Evolutionary conservation across 2,113 vertebrate genomes (phyloP).

Genomic region (Lathamus discolor): DNA sequence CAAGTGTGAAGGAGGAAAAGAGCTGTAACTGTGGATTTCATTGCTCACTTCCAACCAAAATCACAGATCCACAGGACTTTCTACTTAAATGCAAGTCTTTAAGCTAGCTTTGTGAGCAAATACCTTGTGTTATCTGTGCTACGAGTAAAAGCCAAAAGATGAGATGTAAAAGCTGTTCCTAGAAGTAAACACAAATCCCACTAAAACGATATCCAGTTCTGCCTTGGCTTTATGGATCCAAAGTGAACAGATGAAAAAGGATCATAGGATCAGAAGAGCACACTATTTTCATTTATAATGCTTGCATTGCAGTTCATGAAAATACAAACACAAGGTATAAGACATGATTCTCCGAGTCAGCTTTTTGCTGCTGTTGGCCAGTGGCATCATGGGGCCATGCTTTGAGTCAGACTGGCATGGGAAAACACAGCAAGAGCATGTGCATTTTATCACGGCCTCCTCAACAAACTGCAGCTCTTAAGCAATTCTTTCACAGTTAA

Average conservation of each 20-base stretch:
- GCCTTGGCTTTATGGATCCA: not conserved
- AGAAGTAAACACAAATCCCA: not conserved
- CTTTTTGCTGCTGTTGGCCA: not conserved
- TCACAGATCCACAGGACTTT: not conserved
- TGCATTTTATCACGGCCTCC: slow-evolving; percentile 68
- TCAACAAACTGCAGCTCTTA: slow-evolving; percentile 75
- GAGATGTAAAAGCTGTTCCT: not conserved
- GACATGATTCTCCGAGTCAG: not conserved
- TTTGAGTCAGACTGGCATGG: not conserved
- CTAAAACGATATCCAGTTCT: not conserved
- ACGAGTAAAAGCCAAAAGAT: not conserved
- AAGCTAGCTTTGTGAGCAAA: not conserved
- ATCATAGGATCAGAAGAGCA: not conserved
- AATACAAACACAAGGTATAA: not conserved
- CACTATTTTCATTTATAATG: not conserved
- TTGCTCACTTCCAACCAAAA: not conserved
- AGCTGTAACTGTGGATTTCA: not conserved
- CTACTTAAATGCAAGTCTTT: not conserved
- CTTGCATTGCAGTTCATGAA: slow-evolving; percentile 7
- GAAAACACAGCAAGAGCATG: not conserved
- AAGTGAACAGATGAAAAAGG: not conserved
- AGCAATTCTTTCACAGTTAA: slow-evolving; percentile 80
- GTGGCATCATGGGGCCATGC: not conserved
- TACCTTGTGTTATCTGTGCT: not conserved
- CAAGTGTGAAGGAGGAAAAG: not conserved